Base-by-base conservation (phyloP, 2,888 invertebrate genomes). In the Drosophila yooni region DNA sequence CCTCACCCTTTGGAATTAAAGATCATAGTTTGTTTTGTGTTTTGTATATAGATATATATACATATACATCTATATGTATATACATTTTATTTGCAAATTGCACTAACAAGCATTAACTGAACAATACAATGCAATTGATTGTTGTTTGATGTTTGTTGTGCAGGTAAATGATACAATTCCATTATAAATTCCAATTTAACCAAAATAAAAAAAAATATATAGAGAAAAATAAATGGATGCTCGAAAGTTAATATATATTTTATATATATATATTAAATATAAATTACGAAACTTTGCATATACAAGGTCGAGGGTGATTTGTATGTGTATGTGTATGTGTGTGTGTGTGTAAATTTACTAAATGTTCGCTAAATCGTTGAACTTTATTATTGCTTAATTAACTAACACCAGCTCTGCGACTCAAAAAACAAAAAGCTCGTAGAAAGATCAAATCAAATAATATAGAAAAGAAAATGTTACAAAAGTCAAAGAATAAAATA, bases 71-170 rank as follows among this genome's bases (percentile, higher is more conserved):
- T 61, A 33, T 81, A 61, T 75, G 51, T 83, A 79, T 83, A 72
- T 82, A 86, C 79, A 83, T 52, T 86, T 83, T 52, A 86, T 72
- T 46, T 83, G 87, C 81, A 70, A 73, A 72, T 78, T 65, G 64
- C 86, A 82, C 57, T 59, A 64, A 67, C 50, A 67, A 63, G 52
- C 66, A 59, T 61, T 58, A n/a, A 53, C 21, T 21, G 10, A 43
- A 57, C 66, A 71, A 66, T 57, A 50, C 71, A 62, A 60, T 76
- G 51, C 43, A 56, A 46, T 64, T 38, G 36, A 58, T 67, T 81
- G 74, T 66, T 59, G 67, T 60, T 52, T 34, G 31, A 46, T 61
- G 67, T 53, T 54, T 58, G 64, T 29, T 51, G 73, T 67, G 80
- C 76, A 68, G 40, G 56, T 51, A 27, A 51, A 53, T 36, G n/a